Evolutionary conservation across 2,888 invertebrate species (phyloP), one percentile per base, ranked within the genome.

Genomic region (Entomobrya proxima): DNA sequence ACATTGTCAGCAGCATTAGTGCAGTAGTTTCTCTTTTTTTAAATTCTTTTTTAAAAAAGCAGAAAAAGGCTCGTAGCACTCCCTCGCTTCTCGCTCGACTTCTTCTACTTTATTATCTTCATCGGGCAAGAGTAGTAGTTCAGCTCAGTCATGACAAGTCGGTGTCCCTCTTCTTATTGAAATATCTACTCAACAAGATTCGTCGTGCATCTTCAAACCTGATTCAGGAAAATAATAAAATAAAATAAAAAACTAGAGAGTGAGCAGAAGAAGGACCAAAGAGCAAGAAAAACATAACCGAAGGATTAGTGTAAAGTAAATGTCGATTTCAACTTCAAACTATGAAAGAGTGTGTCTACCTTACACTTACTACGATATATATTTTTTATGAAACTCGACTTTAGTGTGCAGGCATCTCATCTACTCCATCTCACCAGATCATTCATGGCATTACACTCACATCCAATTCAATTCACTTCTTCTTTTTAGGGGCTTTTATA

Each of bases 101-200:
- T 30, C 58, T 67, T 37, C 67, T 18, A 67, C 67, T 44, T 67
- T 67, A 24, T 7, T n/a, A 47, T 2, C n/a, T 58, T 58, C 50
- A 21, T 82, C 75, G 52, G 61, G 24, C 69, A 61, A 11, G 35
- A 35, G 4, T 58, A 79, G 85, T 75, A 79, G 74, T 79, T 85
- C 78, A 79, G 35, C 69, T 84, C 77, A 79, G 79, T 47, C 75
- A 85, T 85, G 85, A 75, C 64, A 75, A n/a, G 79, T 79, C 72
- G 74, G 85, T 85, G 85, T 85, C 84, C 78, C 72, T 44, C 24
- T n/a, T n/a, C n/a, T 85, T 72, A 44, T 37, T 27, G n/a, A 44
- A 40, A 1, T 5, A 37, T 72, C 44, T 27, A 37, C 67, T 69
- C 69, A 61, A 35, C 61, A 50, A 69, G 55, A 61, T 74, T 77